Conservation (phyloP, 2,888 invertebrate species). For the Tolmerus cingulatus region DNA sequence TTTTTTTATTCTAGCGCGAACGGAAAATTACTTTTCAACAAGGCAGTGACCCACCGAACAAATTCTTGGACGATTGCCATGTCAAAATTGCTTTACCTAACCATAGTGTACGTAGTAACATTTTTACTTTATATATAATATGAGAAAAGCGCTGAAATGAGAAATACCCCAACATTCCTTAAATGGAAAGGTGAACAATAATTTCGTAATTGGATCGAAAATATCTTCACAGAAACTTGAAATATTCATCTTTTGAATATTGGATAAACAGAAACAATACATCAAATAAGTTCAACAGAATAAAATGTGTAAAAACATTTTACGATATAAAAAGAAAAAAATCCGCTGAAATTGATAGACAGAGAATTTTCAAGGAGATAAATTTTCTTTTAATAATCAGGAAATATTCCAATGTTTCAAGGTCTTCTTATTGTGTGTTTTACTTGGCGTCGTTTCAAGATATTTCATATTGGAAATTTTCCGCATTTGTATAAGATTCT, state of each 20-base stretch:
- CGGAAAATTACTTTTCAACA: background rate
- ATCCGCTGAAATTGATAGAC: background rate
- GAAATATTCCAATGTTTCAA: constrained; percentile 11
- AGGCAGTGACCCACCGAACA: background rate
- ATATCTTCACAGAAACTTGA: background rate
- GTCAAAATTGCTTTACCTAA: background rate
- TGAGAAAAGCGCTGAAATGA: background rate
- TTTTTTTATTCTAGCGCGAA: background rate
- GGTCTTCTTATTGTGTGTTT: constrained; percentile 24
- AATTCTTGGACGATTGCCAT: constrained; percentile 10
- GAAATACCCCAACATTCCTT: background rate
- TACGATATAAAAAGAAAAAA: background rate
- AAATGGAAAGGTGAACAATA: background rate
- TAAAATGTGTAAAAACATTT: background rate
- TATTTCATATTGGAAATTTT: background rate
- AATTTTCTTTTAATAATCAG: constrained; percentile 8
- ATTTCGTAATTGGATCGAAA: background rate
- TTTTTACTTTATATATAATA: background rate
- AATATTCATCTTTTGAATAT: background rate
- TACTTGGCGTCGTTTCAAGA: constrained; percentile 11
- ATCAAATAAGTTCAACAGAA: background rate
- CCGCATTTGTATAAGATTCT: background rate
- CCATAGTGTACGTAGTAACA: background rate
- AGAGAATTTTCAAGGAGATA: background rate
- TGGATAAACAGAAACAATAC: background rate